Percentiles rank a stretch among this genome's conserved stretches.
These are phyloP conservation scores for Atta cephalotes DNA, from an alignment of 1,140 invertebrate species.

Conservation along the genomic window DNA sequence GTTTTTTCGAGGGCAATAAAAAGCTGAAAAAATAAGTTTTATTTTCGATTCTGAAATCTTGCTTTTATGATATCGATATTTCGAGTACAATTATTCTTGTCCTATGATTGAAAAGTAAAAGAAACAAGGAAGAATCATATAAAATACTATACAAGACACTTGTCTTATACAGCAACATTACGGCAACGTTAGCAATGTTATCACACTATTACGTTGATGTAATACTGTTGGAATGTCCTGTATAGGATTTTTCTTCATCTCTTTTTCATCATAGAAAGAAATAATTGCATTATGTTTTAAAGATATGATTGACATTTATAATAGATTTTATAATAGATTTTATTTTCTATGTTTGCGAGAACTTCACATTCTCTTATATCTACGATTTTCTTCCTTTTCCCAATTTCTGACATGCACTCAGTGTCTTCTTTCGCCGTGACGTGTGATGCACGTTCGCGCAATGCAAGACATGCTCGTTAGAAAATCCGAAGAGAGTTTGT, in stretches of 20 bases:
- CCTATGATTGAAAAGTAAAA: background rate
- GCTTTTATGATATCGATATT: background rate
- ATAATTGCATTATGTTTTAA: background rate
- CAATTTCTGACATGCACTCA: background rate
- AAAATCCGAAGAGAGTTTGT: slow-evolving; percentile 30
- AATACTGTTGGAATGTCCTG: background rate
- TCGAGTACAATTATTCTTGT: background rate
- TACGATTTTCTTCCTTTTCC: slow-evolving; percentile 47
- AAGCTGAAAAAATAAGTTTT: background rate
- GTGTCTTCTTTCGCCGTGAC: slow-evolving; percentile 48
- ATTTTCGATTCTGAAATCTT: slow-evolving; percentile 3
- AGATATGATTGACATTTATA: background rate
- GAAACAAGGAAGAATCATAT: background rate
- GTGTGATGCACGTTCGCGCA: slow-evolving; percentile 45
- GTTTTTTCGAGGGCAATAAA: slow-evolving; percentile 8
- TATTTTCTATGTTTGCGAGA: slow-evolving; percentile 5
- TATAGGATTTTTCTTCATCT: background rate
- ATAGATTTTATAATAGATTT: background rate
- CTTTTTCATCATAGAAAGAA: background rate
- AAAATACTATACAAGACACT: background rate
- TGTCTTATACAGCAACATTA: background rate
- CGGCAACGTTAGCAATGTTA: too few species aligned
- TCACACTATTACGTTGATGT: too few species aligned
- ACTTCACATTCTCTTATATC: background rate
- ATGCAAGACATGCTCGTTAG: slow-evolving; percentile 12